Base-by-base conservation (phyloP, 1,140 invertebrate species). In the Sarcophaga bullata region DNA sequence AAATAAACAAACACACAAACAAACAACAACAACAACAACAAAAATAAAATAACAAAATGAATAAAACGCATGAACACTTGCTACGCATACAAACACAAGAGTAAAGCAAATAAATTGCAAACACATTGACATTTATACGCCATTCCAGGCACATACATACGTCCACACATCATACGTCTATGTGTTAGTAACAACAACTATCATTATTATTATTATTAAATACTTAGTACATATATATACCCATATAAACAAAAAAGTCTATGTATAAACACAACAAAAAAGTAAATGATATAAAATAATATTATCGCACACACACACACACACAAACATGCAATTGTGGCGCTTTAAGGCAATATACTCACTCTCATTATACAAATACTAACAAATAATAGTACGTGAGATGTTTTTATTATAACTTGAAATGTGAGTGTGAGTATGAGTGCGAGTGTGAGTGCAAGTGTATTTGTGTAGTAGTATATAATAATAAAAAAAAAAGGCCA, bases 201-300 rank as follows among this genome's bases (percentile, higher is more conserved):
- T 48, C 15, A n/a, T 46, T 47, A 13, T 76, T 25, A 19, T 72
- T 72, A 7, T 72, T 11, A 9, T 11, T 10, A 72, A 72, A 72
- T 25, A 72, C 37, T 25, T 17, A 72, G 62, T 72, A 25, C 37
- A 25, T 8, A 25, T 19, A 19, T 72, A 72, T n/a, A n/a, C n/a
- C n/a, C 37, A 25, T 72, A 78, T 78, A 11, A 52, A 78, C n/a
- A 37, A 78, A 78, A 78, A 78, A 78, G 75, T 78, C 75, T 78
- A 78, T 78, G 75, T 78, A 78, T 50, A 78, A 50, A 78, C n/a
- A 78, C 62, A 78, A 78, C 75, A 78, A 78, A 78, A 78, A 78
- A 78, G 75, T 78, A 78, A 78, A 78, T 78, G 75, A 78, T 78
- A 19, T 78, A 19, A 49, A 78, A 73, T 73, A 13, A 13, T 46